Percentiles rank a stretch among this genome's conserved stretches.
These are phyloP conservation scores for Orthosia incerta DNA, from an alignment of 2,888 invertebrate genomes.

Conservation along the genomic window DNA sequence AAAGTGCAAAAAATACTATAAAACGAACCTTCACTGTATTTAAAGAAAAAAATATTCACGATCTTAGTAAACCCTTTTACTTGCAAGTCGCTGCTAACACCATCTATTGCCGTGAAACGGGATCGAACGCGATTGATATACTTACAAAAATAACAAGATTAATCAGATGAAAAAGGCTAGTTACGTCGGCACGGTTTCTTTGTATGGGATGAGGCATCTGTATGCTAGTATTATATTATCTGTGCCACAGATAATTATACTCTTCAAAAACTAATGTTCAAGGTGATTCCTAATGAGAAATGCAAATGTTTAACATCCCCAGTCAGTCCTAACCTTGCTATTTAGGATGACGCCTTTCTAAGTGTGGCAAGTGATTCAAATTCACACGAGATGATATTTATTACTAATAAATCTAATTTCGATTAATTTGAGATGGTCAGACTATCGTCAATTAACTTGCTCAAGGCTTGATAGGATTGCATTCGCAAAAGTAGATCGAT, in stretches of 20 bases:
- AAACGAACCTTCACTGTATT: no score
- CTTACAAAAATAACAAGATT: no score
- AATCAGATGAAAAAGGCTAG: no score
- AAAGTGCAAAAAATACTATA: no score
- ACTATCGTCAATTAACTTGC: constrained; percentile 7
- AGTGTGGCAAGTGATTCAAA: constrained; percentile 57
- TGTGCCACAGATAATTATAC: background rate
- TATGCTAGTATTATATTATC: no score
- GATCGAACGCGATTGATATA: no score
- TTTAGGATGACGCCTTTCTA: constrained; percentile 63
- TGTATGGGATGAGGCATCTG: no score
- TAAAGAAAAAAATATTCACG: no score
- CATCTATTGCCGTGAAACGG: no score
- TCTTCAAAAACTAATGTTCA: constrained; percentile 23
- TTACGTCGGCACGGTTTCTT: no score
- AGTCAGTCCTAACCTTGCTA: constrained; percentile 59
- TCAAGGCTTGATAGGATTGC: constrained; percentile 42
- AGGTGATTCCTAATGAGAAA: constrained; percentile 46
- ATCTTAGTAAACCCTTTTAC: no score
- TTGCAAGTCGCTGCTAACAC: no score
- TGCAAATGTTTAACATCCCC: constrained; percentile 27
- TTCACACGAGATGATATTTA: constrained; percentile 27
- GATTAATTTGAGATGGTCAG: constrained; percentile 26
- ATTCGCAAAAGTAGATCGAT: constrained; percentile 9
- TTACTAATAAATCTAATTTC: constrained; percentile 46